Conservation (phyloP, 2,888 invertebrate genomes). For the Ormyrus nitidulus region DNA sequence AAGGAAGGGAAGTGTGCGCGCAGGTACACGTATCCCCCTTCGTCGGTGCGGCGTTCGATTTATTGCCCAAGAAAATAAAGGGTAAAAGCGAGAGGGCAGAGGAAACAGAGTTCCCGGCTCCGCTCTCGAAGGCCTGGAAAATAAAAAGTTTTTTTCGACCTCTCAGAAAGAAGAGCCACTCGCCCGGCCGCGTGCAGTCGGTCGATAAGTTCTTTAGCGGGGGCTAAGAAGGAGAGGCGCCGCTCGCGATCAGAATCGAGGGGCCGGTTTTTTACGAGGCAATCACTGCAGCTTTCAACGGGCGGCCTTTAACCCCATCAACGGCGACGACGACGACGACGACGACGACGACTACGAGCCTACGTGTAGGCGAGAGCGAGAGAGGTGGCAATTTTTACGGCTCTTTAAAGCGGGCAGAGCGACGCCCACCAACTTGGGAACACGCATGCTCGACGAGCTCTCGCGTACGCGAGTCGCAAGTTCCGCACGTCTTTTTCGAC, state of each 20-base stretch:
- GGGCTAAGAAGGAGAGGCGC: conserved; percentile 12
- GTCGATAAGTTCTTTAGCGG: conserved; percentile 58
- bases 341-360: conserved; percentile 23
- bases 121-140: conserved; percentile 46
- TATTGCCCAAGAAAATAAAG: conserved; percentile 51
- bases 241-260: conserved; percentile 62
- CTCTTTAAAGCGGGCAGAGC: conserved; percentile 45
- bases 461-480: too few relatives aligned
- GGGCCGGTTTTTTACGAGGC: conserved; percentile 62
- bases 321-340: conserved; percentile 33
- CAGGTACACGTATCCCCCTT: neutral
- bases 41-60: conserved; percentile 43
- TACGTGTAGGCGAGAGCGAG: conserved; percentile 49
- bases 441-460: neutral
- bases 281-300: conserved; percentile 64
- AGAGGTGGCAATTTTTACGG: conserved; percentile 61
- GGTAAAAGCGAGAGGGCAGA: conserved; percentile 4
- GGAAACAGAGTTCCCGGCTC: conserved; percentile 37
- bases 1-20: neutral
- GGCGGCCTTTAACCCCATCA: conserved; percentile 48
- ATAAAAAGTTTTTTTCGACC: conserved; percentile 44
- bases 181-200: conserved; percentile 38
- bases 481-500: too few relatives aligned
- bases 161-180: conserved; percentile 45
- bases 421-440: neutral